Base-by-base conservation (phyloP, 2,888 invertebrate genomes). In the Drosophila aldrichi region DNA sequence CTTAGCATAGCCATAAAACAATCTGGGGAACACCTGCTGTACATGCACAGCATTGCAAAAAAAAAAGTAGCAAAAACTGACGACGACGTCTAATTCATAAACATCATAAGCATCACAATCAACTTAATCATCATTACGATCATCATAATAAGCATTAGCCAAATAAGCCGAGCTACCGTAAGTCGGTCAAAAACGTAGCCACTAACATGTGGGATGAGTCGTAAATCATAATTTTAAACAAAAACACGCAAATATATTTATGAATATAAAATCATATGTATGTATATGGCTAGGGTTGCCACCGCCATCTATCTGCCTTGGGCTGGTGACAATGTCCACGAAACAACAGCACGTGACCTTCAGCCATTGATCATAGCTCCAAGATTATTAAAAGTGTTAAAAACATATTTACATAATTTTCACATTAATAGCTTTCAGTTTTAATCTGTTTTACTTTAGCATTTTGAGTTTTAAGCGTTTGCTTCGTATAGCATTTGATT, bases 1-100 rank as follows among this genome's bases (percentile, higher is more conserved):
- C 79, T 79, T 77, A 58, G 60, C 70, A 44, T 59, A 67, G 6
- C 62, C 74, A 54, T 70, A 77, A 74, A 70, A n/a, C 66, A 77
- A 49, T 46, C 36, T 18, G 61, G 62, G 79, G 59, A 79, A 79
- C 79, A 66, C 79, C 65, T 41, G 46, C 16, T 40, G 48, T 48
- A 48, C 48, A 32, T 48, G 46, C n/a, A 10, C 6, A 18, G 7
- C 10, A 32, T 3, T 32, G 48, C 48, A 49, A 48, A 32, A 32
- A 48, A 18, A 55, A 25, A n/a, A 22, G n/a, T 55, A 14, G 43
- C 40, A 34, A 8, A 32, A 38, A 49, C 9, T 3, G n/a, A 40
- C n/a, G 5, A 1, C 32, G 18, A 25, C 38, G 38, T 40, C 68
- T 4, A 36, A 46, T 46, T 57, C 70, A 64, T 57, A 16, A n/a